phyloP scores from a whole-genome alignment of 2,113 vertebrate species.

The Clarias macrocephalus region DNA sequence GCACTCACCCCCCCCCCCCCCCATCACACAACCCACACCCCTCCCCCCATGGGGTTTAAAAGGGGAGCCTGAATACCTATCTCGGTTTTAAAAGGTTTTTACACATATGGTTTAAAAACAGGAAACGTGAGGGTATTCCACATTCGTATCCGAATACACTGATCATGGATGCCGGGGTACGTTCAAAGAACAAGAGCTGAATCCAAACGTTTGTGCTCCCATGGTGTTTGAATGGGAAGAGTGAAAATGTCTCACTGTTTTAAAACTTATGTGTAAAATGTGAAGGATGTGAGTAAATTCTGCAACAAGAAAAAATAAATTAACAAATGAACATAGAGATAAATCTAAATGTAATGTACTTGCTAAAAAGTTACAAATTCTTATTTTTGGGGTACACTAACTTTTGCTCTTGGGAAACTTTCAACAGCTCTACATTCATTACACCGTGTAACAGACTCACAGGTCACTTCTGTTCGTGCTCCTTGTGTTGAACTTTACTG shows the following conservation, averaged over 20 bases:
- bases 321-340: too few species aligned
- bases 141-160: too few species aligned
- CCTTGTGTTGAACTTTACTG: background rate
- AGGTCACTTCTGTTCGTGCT: background rate
- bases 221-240: background rate
- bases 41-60: too few species aligned
- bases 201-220: background rate
- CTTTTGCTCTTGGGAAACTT: background rate
- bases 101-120: too few species aligned
- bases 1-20: too few species aligned
- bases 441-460: background rate
- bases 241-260: background rate
- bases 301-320: background rate
- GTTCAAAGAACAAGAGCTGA: background rate
- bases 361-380: background rate
- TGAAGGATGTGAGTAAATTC: background rate
- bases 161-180: background rate
- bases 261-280: background rate
- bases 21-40: too few species aligned
- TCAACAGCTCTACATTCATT: background rate
- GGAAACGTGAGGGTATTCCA: too few species aligned
- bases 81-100: too few species aligned
- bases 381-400: background rate
- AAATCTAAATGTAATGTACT: background rate
- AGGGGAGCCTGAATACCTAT: too few species aligned